Evolutionary conservation across 2,888 invertebrate species (phyloP).

Genomic region (Tubulanus polymorphus): DNA sequence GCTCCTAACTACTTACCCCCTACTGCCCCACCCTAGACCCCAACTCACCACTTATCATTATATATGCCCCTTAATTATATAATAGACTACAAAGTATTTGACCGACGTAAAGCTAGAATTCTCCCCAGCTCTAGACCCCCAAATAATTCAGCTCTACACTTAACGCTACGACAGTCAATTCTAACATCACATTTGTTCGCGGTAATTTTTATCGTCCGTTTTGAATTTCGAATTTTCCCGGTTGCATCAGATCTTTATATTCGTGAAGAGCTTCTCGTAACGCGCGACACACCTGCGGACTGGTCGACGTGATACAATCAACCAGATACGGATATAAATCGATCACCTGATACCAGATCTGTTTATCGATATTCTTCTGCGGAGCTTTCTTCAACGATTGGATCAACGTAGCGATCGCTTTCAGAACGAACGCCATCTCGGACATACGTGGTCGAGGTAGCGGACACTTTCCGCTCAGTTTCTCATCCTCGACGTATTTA

Average conservation of each 20-base stretch:
- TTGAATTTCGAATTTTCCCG: too few relatives aligned
- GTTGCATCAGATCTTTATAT: conserved; percentile 58
- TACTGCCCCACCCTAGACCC: too few relatives aligned
- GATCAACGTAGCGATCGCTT: conserved; percentile 87
- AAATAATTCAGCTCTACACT: too few relatives aligned
- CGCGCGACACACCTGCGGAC: conserved; percentile 74
- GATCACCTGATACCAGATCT: conserved; percentile 91
- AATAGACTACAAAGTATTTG: too few relatives aligned
- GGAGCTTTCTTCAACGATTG: conserved; percentile 90
- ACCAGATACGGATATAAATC: conserved; percentile 86
- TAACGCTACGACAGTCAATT: too few relatives aligned
- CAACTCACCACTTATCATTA: too few relatives aligned
- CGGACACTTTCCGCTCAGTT: conserved; percentile 78
- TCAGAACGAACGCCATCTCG: conserved; percentile 92
- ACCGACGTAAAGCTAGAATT: too few relatives aligned
- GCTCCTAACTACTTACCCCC: too few relatives aligned
- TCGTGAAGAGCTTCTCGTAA: conserved; percentile 81
- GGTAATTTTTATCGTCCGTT: too few relatives aligned
- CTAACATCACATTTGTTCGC: too few relatives aligned
- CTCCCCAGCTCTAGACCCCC: too few relatives aligned
- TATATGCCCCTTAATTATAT: too few relatives aligned
- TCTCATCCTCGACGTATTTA: conserved; percentile 80
- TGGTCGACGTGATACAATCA: conserved; percentile 74
- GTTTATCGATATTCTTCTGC: conserved; percentile 77
- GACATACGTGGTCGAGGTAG: conserved; percentile 86